Evolutionary conservation across 2,888 invertebrate genomes (phyloP).

Genomic region (Lepidonotus clava): DNA sequence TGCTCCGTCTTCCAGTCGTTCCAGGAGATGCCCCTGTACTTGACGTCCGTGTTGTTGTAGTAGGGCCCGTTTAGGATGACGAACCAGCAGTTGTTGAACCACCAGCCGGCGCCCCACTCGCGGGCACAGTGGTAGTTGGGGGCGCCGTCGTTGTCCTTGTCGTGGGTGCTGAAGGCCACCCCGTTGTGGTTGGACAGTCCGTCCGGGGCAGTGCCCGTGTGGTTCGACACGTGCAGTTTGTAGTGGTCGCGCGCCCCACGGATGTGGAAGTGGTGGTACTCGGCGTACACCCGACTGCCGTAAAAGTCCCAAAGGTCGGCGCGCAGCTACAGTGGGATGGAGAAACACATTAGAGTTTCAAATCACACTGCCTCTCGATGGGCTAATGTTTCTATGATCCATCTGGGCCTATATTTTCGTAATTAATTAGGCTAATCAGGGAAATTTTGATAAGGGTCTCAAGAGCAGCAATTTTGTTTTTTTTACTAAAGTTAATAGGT

Average conservation of each 20-base stretch:
- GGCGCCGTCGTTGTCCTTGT: slow-evolving; percentile 93
- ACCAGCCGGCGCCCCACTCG: slow-evolving; percentile 97
- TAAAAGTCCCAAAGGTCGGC: slow-evolving; percentile 78
- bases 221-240: slow-evolving; percentile 71
- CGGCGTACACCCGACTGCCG: slow-evolving; percentile 75
- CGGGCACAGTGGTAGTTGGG: slow-evolving; percentile 90
- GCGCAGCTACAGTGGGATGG: slow-evolving; percentile 68
- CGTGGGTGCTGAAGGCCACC: slow-evolving; percentile 92
- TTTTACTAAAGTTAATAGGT: no score
- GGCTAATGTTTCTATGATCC: no score
- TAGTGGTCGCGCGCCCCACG: slow-evolving; percentile 78
- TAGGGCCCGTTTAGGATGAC: slow-evolving; percentile 95
- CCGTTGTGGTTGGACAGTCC: slow-evolving; percentile 92
- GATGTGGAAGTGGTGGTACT: slow-evolving; percentile 75
- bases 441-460: no score
- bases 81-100: slow-evolving; percentile 97
- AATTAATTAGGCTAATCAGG: no score
- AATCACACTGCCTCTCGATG: no score
- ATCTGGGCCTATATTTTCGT: no score
- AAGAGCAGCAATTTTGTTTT: no score
- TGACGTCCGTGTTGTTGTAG: slow-evolving; percentile 81
- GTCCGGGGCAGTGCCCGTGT: slow-evolving; percentile 89
- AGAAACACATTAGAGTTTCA: no score
- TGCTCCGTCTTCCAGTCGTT: slow-evolving; percentile 79
- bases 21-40: slow-evolving; percentile 77